These are phyloP conservation scores for Spinus olivaceus DNA, from an alignment of 2,797 vertebrate genomes.

Conservation along the genomic window DNA sequence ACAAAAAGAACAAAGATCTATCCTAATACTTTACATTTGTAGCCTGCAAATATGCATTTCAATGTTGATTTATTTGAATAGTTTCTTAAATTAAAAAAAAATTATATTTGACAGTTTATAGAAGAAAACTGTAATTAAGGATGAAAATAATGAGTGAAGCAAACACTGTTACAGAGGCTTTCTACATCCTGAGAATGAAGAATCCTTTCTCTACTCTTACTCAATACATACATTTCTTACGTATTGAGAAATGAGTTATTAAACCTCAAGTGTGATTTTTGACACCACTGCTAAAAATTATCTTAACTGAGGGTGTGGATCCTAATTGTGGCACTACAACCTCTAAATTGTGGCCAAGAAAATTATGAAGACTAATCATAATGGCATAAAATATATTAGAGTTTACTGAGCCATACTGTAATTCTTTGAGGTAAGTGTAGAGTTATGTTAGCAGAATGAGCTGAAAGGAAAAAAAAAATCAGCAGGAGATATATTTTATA, in stretches of 20 bases:
- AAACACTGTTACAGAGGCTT: background rate
- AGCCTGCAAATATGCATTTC: background rate
- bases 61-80: background rate
- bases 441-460: background rate
- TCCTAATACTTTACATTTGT: background rate
- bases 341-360: background rate
- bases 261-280: conserved; percentile 20
- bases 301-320: background rate
- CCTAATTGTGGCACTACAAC: background rate
- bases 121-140: conserved; percentile 9
- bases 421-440: background rate
- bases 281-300: conserved; percentile 38
- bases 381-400: background rate
- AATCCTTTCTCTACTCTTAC: background rate
- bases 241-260: conserved; percentile 36
- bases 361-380: background rate
- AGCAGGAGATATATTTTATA: background rate
- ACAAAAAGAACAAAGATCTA: background rate
- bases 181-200: conserved; percentile 9
- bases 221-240: background rate
- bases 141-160: conserved; percentile 8
- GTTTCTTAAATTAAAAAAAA: background rate
- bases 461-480: background rate
- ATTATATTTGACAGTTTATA: background rate
- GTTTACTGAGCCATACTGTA: background rate